phyloP scores from a whole-genome alignment of 2,113 vertebrate genomes.

The Muntiacus muntjak region DNA sequence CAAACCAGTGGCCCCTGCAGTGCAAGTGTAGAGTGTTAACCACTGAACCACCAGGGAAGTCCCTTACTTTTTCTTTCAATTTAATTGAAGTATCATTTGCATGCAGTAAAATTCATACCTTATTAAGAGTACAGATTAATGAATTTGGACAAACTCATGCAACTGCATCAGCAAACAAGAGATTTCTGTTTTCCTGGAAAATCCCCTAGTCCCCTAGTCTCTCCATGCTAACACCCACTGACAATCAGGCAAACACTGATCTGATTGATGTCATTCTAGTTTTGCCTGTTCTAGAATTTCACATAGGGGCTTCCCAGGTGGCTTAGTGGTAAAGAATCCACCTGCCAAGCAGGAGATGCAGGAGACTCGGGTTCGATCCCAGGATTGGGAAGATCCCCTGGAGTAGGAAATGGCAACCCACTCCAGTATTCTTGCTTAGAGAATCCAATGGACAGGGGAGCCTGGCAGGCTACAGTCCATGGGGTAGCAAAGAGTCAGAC shows the following conservation, averaged over 20 bases:
- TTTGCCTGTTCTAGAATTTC: neutral
- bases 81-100: neutral
- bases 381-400: neutral
- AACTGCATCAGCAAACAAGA: neutral
- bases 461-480: neutral
- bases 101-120: neutral
- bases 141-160: neutral
- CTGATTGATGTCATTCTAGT: neutral
- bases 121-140: neutral
- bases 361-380: neutral
- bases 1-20: neutral
- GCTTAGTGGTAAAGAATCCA: neutral
- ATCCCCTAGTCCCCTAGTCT: neutral
- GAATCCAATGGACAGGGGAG: neutral
- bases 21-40: neutral
- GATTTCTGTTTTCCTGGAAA: neutral
- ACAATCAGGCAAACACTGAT: neutral
- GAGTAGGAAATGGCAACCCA: neutral
- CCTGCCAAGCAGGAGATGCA: neutral
- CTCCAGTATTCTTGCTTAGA: neutral
- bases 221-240: rapidly evolving
- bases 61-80: neutral
- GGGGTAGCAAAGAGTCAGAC: neutral
- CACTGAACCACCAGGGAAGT: neutral
- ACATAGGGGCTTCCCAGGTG: neutral